phyloP scores from a whole-genome alignment of 2,888 invertebrate genomes.

The Erpobdella octoculata region DNA sequence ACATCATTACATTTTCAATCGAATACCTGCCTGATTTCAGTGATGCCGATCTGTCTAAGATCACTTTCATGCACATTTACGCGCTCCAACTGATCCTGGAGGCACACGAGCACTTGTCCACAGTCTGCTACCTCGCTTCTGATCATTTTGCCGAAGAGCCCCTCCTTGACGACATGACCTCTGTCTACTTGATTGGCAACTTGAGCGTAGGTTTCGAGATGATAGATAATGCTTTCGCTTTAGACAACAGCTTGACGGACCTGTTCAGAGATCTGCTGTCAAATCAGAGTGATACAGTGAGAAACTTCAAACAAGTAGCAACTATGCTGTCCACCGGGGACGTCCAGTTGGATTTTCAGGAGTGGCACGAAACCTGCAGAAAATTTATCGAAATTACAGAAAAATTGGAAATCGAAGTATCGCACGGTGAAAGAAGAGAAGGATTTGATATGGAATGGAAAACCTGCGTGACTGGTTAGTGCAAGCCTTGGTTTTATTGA shows the following conservation, averaged over 20 bases:
- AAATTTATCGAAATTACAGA: not conserved
- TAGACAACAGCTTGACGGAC: not conserved
- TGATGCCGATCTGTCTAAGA: not conserved
- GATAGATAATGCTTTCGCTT: not conserved
- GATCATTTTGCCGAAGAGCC: not conserved
- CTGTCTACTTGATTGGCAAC: conserved; percentile 1
- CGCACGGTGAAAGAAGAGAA: not conserved
- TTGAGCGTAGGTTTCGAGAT: not conserved
- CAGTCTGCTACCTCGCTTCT: conserved; percentile 9
- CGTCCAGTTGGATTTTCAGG: not conserved
- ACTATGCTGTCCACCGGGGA: not conserved
- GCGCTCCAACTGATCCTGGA: conserved; percentile 6
- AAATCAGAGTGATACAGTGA: not conserved
- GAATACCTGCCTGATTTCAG: conserved; percentile 2
- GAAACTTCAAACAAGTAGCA: not conserved
- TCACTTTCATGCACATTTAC: not conserved
- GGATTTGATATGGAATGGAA: conserved; percentile 13
- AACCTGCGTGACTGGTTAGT: conserved; percentile 12
- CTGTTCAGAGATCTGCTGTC: not conserved
- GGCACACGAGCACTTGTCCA: not conserved
- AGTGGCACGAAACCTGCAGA: not conserved
- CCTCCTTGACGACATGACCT: not conserved
- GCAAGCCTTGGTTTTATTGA: no score
- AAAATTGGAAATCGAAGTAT: not conserved
- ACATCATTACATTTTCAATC: not conserved